Conservation (phyloP, 1,140 invertebrate species). For the Condylostylus longicornis region DNA sequence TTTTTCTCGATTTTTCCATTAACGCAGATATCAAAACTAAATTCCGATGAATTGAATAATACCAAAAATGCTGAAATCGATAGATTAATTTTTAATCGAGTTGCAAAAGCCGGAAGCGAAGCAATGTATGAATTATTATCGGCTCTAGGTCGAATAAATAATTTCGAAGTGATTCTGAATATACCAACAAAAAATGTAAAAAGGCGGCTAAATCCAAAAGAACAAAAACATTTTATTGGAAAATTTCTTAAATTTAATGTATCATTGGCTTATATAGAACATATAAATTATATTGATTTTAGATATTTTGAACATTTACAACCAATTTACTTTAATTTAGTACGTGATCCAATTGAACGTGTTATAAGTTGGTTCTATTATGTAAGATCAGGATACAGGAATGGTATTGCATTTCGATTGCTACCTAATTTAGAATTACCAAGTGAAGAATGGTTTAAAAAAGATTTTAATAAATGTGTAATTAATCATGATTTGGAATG, state of each 20-base stretch:
- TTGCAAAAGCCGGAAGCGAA: conserved; percentile 79
- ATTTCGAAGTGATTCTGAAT: conserved; percentile 13
- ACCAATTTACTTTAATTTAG: conserved; percentile 78
- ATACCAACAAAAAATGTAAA: conserved; percentile 9
- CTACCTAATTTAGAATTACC: conserved; percentile 63
- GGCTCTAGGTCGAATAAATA: conserved; percentile 31
- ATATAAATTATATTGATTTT: conserved; percentile 36
- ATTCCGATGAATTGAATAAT: conserved; percentile 47
- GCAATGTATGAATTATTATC: conserved; percentile 73
- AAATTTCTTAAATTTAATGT: conserved; percentile 9
- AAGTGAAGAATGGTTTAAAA: conserved; percentile 67
- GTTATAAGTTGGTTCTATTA: conserved; percentile 81
- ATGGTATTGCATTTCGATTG: conserved; percentile 35
- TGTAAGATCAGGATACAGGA: conserved; percentile 53
- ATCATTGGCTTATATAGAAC: conserved; percentile 21
- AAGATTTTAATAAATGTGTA: conserved; percentile 76
- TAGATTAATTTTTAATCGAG: conserved; percentile 62
- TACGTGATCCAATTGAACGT: conserved; percentile 73
- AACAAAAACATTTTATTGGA: conserved; percentile 6
- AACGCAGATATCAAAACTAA: conserved; percentile 5
- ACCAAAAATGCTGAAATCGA: conserved; percentile 50
- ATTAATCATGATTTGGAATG: conserved; percentile 64
- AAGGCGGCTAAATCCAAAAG: conserved; percentile 10
- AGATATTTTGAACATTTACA: conserved; percentile 56
- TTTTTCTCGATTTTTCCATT: neutral